These are phyloP conservation scores for Amphiduros pacificus DNA, from an alignment of 2,888 invertebrate species.

Conservation along the genomic window DNA sequence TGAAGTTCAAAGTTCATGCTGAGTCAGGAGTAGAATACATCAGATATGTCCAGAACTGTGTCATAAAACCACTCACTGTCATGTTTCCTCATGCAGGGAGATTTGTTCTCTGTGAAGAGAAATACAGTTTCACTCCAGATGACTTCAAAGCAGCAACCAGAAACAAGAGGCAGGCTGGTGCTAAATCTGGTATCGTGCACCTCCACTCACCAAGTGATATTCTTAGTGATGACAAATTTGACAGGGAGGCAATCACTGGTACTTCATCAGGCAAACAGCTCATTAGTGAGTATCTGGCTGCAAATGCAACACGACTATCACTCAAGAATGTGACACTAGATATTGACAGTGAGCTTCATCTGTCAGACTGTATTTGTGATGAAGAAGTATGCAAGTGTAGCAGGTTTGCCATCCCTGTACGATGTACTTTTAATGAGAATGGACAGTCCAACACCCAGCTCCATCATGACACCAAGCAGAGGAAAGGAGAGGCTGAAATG, in stretches of 20 bases:
- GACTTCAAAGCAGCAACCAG: conserved; percentile 18
- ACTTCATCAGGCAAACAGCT: neutral
- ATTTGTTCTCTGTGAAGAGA: conserved; percentile 30
- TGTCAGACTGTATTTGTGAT: neutral
- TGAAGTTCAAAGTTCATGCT: neutral
- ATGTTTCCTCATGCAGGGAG: conserved; percentile 10
- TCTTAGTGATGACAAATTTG: neutral
- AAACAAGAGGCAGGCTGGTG: neutral
- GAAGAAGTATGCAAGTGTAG: neutral
- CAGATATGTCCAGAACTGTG: conserved; percentile 20
- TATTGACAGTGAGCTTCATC: neutral
- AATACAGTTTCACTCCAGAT: conserved; percentile 30
- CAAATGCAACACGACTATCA: neutral
- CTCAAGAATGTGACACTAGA: neutral
- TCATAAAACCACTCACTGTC: conserved; percentile 11
- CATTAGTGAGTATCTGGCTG: conserved; percentile 5
- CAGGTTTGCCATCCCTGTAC: neutral
- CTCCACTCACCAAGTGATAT: conserved; percentile 10
- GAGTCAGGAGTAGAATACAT: neutral
- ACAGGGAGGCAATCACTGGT: too few relatives aligned
- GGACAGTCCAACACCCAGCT: neutral
- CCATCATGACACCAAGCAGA: neutral
- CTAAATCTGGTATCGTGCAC: neutral
- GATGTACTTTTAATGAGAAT: neutral
- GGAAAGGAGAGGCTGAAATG: conserved; percentile 17